phyloP scores from a whole-genome alignment of 2,888 invertebrate genomes.

The Amphimallon solstitiale region DNA sequence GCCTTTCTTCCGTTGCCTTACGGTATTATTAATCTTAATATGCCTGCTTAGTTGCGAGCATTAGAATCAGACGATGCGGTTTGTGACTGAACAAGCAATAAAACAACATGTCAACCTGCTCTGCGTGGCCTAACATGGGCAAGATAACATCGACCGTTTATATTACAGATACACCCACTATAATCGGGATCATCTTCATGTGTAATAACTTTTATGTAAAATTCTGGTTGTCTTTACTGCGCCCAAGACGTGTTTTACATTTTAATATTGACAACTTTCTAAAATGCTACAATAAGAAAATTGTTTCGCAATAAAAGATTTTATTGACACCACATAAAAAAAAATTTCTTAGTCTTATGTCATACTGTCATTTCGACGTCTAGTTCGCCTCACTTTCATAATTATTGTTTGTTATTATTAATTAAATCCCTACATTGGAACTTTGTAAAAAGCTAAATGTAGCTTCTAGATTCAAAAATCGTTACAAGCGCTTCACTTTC shows the following conservation, averaged over 20 bases:
- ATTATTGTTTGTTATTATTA: no score
- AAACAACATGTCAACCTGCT: constrained; percentile 42
- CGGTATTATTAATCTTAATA: constrained; percentile 41
- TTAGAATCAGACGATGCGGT: constrained; percentile 37
- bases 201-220: not conserved
- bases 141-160: constrained; percentile 39
- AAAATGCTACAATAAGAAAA: not conserved
- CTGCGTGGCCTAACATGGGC: constrained; percentile 39
- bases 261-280: constrained; percentile 8
- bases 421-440: no score
- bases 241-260: constrained; percentile 7
- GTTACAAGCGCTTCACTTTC: no score
- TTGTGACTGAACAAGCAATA: constrained; percentile 41
- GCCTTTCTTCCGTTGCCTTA: constrained; percentile 26
- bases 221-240: no score
- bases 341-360: no score
- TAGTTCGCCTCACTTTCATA: no score
- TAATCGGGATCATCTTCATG: constrained; percentile 27
- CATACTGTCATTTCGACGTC: no score
- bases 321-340: no score
- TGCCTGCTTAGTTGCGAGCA: constrained; percentile 37
- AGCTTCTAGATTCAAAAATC: no score
- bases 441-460: no score
- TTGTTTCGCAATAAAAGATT: no score
- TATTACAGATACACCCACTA: constrained; percentile 36